Percentiles rank a stretch among this genome's conserved stretches.
Conservation (phyloP, 2,113 vertebrate species). For the Turnix velox region DNA sequence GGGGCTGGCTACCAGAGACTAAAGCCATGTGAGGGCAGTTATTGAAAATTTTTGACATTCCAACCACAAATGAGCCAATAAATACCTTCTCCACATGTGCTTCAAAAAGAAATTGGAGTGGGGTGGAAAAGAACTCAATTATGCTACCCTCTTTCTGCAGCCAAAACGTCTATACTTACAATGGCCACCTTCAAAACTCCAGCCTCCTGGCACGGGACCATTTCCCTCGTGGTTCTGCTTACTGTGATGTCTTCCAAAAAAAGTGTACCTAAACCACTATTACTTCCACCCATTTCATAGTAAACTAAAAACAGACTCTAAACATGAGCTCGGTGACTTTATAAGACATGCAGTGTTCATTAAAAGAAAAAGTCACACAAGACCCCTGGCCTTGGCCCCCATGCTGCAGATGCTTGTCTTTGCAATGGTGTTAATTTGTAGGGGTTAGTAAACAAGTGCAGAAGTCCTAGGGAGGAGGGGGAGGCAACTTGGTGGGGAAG, state of each 20-base stretch:
- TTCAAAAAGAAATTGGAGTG: slow-evolving; percentile 81
- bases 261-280: slow-evolving; percentile 73
- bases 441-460: slow-evolving; percentile 58
- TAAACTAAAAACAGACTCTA: slow-evolving; percentile 78
- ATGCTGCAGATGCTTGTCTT: slow-evolving; percentile 53
- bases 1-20: slow-evolving; percentile 74
- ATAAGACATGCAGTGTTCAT: slow-evolving; percentile 64
- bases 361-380: slow-evolving; percentile 55
- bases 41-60: slow-evolving; percentile 93
- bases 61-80: slow-evolving; percentile 90
- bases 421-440: slow-evolving; percentile 62
- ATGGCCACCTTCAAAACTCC: slow-evolving; percentile 82
- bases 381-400: slow-evolving; percentile 38
- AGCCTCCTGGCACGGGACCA: slow-evolving; percentile 70
- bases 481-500: background rate
- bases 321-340: slow-evolving; percentile 68
- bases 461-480: background rate
- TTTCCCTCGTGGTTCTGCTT: slow-evolving; percentile 73
- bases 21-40: slow-evolving; percentile 83
- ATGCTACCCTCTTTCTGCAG: slow-evolving; percentile 80
- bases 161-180: slow-evolving; percentile 80
- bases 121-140: slow-evolving; percentile 80
- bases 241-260: slow-evolving; percentile 72
- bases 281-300: slow-evolving; percentile 78
- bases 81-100: slow-evolving; percentile 90